Evolutionary conservation across 2,797 vertebrate species (phyloP).

Genomic region (Garrulus glandarius): DNA sequence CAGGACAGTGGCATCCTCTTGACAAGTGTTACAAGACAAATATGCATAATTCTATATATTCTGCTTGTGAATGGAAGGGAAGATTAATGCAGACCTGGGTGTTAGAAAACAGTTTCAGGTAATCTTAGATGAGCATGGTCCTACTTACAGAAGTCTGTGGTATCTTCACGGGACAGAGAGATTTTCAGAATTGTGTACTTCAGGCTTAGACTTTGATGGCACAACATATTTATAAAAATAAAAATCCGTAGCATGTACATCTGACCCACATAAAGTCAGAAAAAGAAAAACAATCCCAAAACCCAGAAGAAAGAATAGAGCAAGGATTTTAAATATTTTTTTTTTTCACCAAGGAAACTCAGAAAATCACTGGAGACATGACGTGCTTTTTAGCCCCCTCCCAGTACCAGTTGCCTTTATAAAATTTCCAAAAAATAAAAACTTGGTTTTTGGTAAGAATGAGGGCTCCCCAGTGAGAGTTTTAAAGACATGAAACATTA

Average conservation of each 20-base stretch:
- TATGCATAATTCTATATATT: background rate
- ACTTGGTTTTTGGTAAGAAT: background rate
- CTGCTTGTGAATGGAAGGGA: background rate
- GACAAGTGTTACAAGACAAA: background rate
- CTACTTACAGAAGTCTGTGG: background rate
- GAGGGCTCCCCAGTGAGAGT: background rate
- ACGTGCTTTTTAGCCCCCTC: background rate
- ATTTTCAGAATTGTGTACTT: background rate
- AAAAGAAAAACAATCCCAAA: background rate
- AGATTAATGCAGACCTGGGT: background rate
- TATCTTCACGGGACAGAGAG: background rate
- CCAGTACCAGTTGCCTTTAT: background rate
- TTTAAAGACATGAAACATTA: slow-evolving; percentile 20
- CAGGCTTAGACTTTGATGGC: background rate
- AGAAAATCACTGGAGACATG: background rate
- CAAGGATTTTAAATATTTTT: background rate
- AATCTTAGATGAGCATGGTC: background rate
- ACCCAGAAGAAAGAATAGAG: background rate
- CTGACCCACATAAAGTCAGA: background rate
- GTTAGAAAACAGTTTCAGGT: background rate
- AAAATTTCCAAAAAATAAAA: background rate
- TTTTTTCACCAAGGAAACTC: background rate
- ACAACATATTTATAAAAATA: background rate
- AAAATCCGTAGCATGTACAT: background rate
- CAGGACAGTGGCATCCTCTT: background rate